These are phyloP conservation scores for Cephalopholis sonnerati DNA, from an alignment of 2,113 vertebrate species.

Conservation along the genomic window DNA sequence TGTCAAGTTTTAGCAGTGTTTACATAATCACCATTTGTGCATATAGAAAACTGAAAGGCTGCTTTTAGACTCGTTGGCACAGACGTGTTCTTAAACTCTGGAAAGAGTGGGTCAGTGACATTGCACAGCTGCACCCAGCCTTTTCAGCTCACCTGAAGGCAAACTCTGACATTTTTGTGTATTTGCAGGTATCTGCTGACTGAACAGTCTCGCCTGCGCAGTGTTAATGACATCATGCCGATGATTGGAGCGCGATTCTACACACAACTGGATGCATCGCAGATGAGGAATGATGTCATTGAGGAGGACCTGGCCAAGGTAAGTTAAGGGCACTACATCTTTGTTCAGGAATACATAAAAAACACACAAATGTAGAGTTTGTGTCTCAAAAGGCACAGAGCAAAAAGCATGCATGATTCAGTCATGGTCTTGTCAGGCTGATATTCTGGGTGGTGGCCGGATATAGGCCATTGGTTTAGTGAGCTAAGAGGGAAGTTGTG, in stretches of 20 bases:
- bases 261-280: slow-evolving; percentile 97
- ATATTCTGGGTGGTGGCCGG: not conserved
- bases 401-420: not conserved
- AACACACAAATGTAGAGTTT: not conserved
- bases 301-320: slow-evolving; percentile 99
- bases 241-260: slow-evolving; percentile 99
- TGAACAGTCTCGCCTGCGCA: slow-evolving; percentile 96
- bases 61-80: not conserved
- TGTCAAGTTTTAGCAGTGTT: not conserved
- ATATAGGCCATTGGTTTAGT: slow-evolving; percentile 9
- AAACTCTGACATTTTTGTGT: slow-evolving; percentile 3
- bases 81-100: too few relatives aligned
- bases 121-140: too few relatives aligned
- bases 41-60: not conserved
- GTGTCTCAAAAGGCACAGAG: too few relatives aligned
- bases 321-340: slow-evolving; percentile 20
- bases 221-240: slow-evolving; percentile 99
- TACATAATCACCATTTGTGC: not conserved
- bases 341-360: not conserved
- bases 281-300: slow-evolving; percentile 99
- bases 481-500: slow-evolving; percentile 29
- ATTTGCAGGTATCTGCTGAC: slow-evolving; percentile 94
- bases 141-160: not conserved
- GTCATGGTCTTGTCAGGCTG: not conserved
- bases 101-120: not conserved